Conservation (phyloP, 1,140 invertebrate species). For the Andricus grossulariae region DNA sequence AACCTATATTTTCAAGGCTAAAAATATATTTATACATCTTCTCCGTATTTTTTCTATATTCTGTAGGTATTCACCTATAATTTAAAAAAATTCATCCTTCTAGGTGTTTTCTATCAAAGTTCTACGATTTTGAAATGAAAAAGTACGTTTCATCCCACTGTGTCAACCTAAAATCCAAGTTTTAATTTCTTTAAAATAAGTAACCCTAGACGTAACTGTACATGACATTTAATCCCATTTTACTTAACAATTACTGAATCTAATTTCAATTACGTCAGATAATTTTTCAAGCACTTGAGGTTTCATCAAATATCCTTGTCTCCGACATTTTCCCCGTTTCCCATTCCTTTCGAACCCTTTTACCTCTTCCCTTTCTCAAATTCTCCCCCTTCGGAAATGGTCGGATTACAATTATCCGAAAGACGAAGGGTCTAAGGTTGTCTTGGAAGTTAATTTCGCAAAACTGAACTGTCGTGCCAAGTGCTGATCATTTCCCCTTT, state of each 20-base stretch:
- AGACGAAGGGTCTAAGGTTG: neutral
- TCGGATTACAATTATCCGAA: constrained; percentile 32
- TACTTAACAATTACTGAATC: neutral
- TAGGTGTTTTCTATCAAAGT: no score
- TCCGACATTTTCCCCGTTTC: neutral
- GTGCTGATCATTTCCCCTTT: neutral
- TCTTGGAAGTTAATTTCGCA: neutral
- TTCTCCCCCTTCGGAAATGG: constrained; percentile 31
- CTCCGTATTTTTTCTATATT: no score
- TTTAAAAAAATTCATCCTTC: no score
- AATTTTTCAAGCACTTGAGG: neutral
- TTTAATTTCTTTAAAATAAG: no score
- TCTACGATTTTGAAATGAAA: no score
- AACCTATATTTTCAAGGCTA: no score
- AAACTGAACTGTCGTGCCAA: constrained; percentile 2
- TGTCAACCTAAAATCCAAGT: no score
- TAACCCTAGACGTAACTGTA: no score
- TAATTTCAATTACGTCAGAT: neutral
- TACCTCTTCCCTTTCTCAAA: constrained; percentile 24
- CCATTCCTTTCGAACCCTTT: no score
- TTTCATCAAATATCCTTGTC: neutral
- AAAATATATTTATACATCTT: no score
- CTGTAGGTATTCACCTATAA: no score
- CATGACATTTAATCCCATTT: neutral
- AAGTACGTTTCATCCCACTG: no score